Evolutionary conservation across 2,113 vertebrate genomes (phyloP), one percentile per base, ranked within the genome.

Genomic region (Pituophis catenifer): DNA sequence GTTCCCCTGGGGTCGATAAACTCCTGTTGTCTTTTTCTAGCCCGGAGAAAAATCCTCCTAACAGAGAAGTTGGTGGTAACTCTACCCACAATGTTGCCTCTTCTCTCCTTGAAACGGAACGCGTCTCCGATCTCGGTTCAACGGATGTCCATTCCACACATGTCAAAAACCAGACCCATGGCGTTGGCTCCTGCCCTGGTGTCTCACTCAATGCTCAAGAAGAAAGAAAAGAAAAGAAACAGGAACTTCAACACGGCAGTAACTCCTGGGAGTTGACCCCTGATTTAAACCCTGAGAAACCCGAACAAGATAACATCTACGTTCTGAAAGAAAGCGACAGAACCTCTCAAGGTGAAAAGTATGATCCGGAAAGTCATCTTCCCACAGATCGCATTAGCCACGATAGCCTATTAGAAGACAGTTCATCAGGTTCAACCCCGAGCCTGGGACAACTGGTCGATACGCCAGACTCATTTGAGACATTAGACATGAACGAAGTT

Each of bases 381-480:
- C 98, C 98, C 94, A 98, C 98, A 7, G 99, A 99, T 94, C 98
- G 98, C 81, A 96, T 98, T 88, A 99, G 99, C 94, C 99, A 99
- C 94, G 99, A 99, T 94, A 99, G 99, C 94, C 98, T 99, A 87
- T 94, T 99, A 86, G 99, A 99, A 75, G 99, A 99, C 94, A 99
- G 98, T 59, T 95, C 98, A 44, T 98, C 97, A 38, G 97, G 97
- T 23, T 97, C 98, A 90, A 4, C 97, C 55, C 98, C 98, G 3
- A 95, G 97, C 38, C 94, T 96, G 0, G 98, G 98, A 17, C 98
- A 97, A 52, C 96, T 97, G 2, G 95, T 98, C 1, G 98, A 98
- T 94, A 99, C 99, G 0, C 99, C 99, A 0, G 99, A 99, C 96
- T 99, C 99, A 17, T 96, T 99, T 90, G 99, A 99, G 94, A 99